Base-by-base conservation (phyloP, 1,140 invertebrate genomes). In the Antheraea pernyi region DNA sequence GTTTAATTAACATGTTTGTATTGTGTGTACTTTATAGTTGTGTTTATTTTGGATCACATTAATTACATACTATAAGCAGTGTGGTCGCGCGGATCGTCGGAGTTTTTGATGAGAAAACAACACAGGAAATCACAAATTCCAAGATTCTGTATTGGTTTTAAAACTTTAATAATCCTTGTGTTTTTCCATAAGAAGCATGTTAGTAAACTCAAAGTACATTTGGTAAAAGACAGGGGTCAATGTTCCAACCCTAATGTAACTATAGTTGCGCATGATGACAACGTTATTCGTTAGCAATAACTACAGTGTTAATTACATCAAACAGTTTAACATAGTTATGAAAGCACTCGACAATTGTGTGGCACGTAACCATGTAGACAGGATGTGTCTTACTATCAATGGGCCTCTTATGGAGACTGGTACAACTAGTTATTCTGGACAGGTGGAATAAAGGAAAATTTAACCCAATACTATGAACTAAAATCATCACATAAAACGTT, bases 121-220 rank as follows among this genome's bases (percentile, higher is more conserved):
- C 93, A 46, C 92, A 93, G 71, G 89, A 93, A 36, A 93, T 94
- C 18, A 86, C 88, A 22, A 90, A 93, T 76, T 93, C 93, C 0
- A 94, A 94, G 80, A 85, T 94, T 30, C 93, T 99, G 36, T n/a
- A n/a, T n/a, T n/a, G n/a, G n/a, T n/a, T n/a, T n/a, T n/a, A n/a
- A n/a, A n/a, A n/a, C n/a, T n/a, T n/a, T n/a, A n/a, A n/a, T n/a
- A n/a, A n/a, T n/a, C n/a, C n/a, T n/a, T n/a, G 99, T 99, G 92
- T 90, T 99, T 4, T 99, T 99, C 87, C 96, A 98, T 84, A 98
- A 98, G 82, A 96, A 99, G 83, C 99, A 99, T 95, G 98, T 99
- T 74, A 98, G 98, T 5, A 98, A 99, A 91, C 97, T 98, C 4
- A 99, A 99, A 93, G 96, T 97, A 0, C 92, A 95, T 46, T 96